Conservation (phyloP, 1,140 invertebrate genomes). For the Drosophila tsacasi region DNA sequence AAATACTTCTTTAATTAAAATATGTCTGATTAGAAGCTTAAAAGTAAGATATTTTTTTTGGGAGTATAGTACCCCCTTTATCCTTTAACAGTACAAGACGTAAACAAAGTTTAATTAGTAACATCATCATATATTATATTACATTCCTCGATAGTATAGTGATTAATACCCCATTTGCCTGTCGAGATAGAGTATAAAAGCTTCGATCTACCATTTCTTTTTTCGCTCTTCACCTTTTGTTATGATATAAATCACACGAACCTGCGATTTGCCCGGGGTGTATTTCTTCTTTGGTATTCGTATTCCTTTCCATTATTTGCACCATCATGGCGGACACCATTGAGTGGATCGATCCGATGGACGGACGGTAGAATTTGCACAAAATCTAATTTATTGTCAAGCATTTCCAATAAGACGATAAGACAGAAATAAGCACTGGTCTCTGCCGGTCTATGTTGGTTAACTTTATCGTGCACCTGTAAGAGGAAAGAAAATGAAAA, state of each 20-base stretch:
- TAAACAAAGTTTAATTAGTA: neutral
- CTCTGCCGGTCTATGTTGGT: constrained; percentile 36
- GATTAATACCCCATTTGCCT: neutral
- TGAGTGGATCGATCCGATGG: constrained; percentile 54
- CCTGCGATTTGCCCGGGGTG: constrained; percentile 46
- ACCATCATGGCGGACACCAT: constrained; percentile 62
- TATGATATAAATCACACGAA: constrained; percentile 72
- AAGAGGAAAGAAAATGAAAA: constrained; percentile 43
- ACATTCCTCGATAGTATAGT: neutral
- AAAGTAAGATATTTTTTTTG: no score
- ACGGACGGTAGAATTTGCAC: constrained; percentile 63
- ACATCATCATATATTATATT: neutral
- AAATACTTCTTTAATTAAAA: no score
- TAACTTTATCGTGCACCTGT: constrained; percentile 74
- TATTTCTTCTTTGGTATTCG: constrained; percentile 34
- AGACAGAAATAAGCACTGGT: constrained; percentile 48
- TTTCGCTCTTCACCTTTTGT: constrained; percentile 10
- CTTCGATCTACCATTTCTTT: constrained; percentile 34
- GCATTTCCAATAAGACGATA: constrained; percentile 68
- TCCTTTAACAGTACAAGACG: neutral
- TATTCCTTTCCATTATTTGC: constrained; percentile 50
- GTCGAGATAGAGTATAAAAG: constrained; percentile 17
- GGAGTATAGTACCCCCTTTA: neutral
- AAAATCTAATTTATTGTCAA: constrained; percentile 82
- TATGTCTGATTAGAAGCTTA: no score